Percentiles rank a stretch among this genome's conserved stretches.
Evolutionary conservation across 2,797 vertebrate genomes (phyloP).

Genomic region (Stomatorhinus walkeri): DNA sequence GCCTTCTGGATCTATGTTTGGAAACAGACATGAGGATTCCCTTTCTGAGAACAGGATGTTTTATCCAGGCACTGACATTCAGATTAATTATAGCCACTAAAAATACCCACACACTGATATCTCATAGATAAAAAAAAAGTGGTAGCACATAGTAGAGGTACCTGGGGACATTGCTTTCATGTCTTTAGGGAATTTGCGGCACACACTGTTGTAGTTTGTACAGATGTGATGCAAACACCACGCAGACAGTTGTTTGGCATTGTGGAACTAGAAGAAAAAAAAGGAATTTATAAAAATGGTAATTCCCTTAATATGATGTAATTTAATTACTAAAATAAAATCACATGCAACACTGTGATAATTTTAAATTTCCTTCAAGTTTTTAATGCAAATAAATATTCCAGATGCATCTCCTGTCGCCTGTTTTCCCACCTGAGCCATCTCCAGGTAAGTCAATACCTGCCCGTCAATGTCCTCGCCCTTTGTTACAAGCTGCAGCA

Average conservation of each 20-base stretch:
- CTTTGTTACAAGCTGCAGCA: conserved; percentile 66
- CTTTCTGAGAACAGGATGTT: neutral
- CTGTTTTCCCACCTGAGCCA: conserved; percentile 67
- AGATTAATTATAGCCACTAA: neutral
- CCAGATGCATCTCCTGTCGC: neutral
- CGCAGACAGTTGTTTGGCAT: conserved; percentile 72
- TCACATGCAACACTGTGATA: neutral
- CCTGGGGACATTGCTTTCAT: conserved; percentile 83
- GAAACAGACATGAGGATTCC: neutral
- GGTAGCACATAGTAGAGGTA: conserved; percentile 35
- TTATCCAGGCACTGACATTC: neutral
- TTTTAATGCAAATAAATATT: neutral
- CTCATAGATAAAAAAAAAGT: neutral
- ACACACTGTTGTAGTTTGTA: conserved; percentile 86
- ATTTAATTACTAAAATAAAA: neutral
- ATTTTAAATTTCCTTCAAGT: neutral
- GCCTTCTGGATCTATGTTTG: neutral
- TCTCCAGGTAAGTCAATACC: conserved; percentile 78
- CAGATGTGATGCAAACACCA: conserved; percentile 92
- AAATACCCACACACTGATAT: neutral
- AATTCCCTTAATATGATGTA: neutral
- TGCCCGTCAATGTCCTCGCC: conserved; percentile 77
- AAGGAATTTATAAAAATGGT: neutral
- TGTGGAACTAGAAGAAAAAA: conserved; percentile 67
- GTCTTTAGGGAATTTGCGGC: conserved; percentile 82